Evolutionary conservation across 2,113 vertebrate genomes (phyloP).

Genomic region (Mus pahari): DNA sequence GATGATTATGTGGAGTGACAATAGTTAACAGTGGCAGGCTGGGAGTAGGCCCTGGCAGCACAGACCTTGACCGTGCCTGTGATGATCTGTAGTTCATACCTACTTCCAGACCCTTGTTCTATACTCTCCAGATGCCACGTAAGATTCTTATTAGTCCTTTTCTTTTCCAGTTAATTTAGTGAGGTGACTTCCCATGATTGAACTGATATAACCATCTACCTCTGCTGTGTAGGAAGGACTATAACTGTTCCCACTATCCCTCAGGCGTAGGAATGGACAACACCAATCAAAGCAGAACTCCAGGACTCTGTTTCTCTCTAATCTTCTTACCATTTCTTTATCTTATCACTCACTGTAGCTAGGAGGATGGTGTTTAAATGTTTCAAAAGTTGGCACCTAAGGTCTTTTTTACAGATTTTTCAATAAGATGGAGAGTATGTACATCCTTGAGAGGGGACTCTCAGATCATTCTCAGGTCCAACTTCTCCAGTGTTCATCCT

Average conservation of each 20-base stretch:
- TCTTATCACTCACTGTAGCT: neutral
- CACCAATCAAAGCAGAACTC: neutral
- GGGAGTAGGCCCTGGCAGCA: neutral
- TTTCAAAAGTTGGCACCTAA: neutral
- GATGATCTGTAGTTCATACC: neutral
- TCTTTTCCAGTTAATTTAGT: neutral
- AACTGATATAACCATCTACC: neutral
- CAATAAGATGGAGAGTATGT: neutral
- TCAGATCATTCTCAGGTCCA: rapidly evolving
- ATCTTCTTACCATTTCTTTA: neutral
- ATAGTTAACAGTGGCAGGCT: too few species aligned
- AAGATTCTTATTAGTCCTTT: neutral
- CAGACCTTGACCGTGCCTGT: neutral
- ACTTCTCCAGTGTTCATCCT: neutral
- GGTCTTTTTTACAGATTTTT: neutral
- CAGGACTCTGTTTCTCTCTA: neutral
- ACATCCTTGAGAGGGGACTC: neutral
- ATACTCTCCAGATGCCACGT: neutral
- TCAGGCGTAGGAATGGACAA: too few species aligned
- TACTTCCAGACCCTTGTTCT: neutral
- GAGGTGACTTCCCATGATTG: neutral
- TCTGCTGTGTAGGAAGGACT: neutral
- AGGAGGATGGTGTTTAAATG: neutral
- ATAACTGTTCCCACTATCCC: neutral
- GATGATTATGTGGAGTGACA: neutral